phyloP scores from a whole-genome alignment of 2,113 vertebrate genomes.

The Ariopsis seemanni region DNA sequence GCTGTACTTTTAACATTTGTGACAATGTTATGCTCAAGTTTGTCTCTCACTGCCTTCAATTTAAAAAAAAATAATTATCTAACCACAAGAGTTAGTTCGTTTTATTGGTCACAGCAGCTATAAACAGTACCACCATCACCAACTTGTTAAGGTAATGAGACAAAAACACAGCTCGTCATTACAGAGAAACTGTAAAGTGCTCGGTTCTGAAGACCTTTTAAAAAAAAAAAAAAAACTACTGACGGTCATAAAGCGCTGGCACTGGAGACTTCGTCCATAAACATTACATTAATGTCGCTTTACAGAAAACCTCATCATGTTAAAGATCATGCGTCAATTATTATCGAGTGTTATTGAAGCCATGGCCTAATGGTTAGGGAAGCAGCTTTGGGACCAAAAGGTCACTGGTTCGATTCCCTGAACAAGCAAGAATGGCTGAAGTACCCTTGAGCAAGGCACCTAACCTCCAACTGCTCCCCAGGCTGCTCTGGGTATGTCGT shows the following conservation, averaged over 20 bases:
- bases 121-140: neutral
- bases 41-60: neutral
- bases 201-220: neutral
- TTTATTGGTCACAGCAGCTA: neutral
- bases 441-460: too few relatives aligned
- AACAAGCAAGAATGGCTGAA: too few relatives aligned
- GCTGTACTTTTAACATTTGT: neutral
- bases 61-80: too few relatives aligned
- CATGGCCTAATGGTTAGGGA: too few relatives aligned
- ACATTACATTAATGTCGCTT: neutral
- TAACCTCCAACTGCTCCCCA: too few relatives aligned
- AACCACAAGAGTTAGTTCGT: too few relatives aligned
- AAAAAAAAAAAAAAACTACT: neutral
- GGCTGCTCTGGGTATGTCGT: too few relatives aligned
- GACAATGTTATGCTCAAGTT: neutral
- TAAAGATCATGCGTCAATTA: neutral
- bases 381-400: too few relatives aligned
- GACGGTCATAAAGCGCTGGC: neutral
- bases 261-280: neutral
- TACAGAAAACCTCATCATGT: neutral
- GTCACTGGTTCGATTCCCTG: too few relatives aligned
- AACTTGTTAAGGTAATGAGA: neutral
- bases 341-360: too few relatives aligned
- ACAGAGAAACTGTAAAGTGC: neutral
- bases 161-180: neutral